These are phyloP conservation scores for Acestrorhynchus altus DNA, from an alignment of 2,797 vertebrate genomes.

Conservation along the genomic window DNA sequence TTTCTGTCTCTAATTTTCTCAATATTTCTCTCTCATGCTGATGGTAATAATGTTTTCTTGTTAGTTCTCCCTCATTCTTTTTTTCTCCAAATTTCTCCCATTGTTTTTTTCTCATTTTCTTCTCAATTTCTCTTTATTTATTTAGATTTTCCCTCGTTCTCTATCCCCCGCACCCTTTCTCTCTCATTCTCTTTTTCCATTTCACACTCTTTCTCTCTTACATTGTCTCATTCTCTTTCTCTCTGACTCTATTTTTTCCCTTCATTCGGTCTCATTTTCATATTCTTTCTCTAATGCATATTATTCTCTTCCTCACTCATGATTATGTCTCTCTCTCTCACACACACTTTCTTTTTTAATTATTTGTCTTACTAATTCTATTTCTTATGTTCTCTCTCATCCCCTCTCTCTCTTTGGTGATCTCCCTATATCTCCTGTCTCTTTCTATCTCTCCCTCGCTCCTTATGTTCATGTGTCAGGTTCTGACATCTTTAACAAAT, in stretches of 20 bases:
- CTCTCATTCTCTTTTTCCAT: no score
- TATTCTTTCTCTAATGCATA: background rate
- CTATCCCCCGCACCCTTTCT: no score
- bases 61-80: no score
- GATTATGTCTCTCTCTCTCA: background rate
- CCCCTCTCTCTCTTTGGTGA: no score
- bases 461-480: background rate
- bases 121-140: no score
- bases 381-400: no score
- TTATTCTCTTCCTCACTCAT: background rate
- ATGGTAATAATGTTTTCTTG: background rate
- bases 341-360: background rate
- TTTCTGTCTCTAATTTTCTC: background rate
- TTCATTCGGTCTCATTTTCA: slow-evolving; percentile 11
- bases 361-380: background rate
- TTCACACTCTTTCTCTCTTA: slow-evolving; percentile 22
- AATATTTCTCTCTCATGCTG: no score
- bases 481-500: slow-evolving; percentile 23
- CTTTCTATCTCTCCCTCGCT: background rate
- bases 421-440: background rate
- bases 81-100: no score
- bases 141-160: no score
- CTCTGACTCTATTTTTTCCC: background rate
- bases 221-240: background rate
- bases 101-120: no score